Evolutionary conservation across 2,113 vertebrate species (phyloP).

Genomic region (Oryzias woworae): DNA sequence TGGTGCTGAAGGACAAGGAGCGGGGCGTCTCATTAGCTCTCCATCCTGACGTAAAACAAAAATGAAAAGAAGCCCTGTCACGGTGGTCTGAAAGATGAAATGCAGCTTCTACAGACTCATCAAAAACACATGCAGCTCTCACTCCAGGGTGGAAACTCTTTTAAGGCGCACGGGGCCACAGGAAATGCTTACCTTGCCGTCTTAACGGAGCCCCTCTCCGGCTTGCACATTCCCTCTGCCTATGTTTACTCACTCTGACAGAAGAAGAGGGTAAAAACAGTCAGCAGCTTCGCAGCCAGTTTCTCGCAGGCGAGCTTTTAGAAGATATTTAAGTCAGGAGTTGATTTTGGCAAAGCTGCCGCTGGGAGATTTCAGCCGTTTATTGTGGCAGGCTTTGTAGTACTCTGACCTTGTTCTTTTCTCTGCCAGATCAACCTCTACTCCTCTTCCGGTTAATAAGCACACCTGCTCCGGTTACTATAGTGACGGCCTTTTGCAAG

Average conservation of each 20-base stretch:
- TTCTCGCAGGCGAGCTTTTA: constrained; percentile 24
- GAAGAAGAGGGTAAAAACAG: constrained; percentile 13
- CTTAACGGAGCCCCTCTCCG: constrained; percentile 1
- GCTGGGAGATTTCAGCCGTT: constrained; percentile 10
- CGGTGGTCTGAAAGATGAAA: constrained; percentile 45
- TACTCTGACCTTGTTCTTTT: constrained; percentile 51
- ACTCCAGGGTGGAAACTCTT: constrained; percentile 25
- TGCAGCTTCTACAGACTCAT: constrained; percentile 19
- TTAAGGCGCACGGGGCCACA: constrained; percentile 1
- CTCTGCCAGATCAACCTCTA: constrained; percentile 48
- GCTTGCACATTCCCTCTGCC: constrained; percentile 2
- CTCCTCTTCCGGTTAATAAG: constrained; percentile 69
- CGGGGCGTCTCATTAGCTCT: constrained; percentile 38
- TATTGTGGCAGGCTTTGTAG: constrained; percentile 27
- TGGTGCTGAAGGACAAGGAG: constrained; percentile 21
- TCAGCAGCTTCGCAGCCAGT: constrained; percentile 26
- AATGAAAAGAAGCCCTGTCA: constrained; percentile 23
- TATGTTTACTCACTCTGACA: constrained; percentile 22
- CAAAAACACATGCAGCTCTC: constrained; percentile 18
- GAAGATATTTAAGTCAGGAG: constrained; percentile 36
- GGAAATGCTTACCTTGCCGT: constrained; percentile 41
- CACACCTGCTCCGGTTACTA: constrained; percentile 73
- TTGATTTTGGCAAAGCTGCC: constrained; percentile 15
- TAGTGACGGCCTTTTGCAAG: constrained; percentile 57
- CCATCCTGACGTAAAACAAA: constrained; percentile 17